Evolutionary conservation across 2,113 vertebrate species (phyloP).

Genomic region (Dicaeum eximium): DNA sequence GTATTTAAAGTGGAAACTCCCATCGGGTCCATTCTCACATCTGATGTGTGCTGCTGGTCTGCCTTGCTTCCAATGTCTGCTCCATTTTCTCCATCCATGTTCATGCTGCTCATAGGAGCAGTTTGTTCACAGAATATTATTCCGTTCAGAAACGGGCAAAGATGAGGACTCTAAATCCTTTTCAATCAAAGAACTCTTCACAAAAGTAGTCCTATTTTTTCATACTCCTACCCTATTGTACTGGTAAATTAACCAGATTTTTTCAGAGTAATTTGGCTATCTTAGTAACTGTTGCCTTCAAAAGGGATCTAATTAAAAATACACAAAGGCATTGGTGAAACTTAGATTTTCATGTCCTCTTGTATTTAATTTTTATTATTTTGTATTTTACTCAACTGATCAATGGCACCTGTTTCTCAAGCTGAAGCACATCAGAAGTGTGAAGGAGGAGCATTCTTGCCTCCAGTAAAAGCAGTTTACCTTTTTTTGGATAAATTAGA

Average conservation of each 20-base stretch:
- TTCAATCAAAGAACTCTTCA: not conserved
- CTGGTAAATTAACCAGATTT: not conserved
- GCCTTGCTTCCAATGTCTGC: not conserved
- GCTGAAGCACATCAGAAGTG: not conserved
- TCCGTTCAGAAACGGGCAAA: not conserved
- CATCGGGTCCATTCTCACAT: not conserved
- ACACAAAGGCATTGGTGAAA: not conserved
- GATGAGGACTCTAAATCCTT: not conserved
- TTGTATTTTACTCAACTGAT: not conserved
- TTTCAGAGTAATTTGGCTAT: not conserved
- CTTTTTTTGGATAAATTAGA: not conserved
- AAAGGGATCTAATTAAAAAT: not conserved
- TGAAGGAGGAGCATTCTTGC: not conserved
- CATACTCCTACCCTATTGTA: not conserved
- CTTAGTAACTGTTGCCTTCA: not conserved
- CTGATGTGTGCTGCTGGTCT: not conserved
- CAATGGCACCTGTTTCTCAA: not conserved
- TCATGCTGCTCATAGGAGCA: not conserved
- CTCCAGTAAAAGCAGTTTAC: not conserved
- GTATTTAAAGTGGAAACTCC: not conserved
- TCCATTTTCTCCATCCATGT: not conserved
- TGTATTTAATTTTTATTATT: not conserved
- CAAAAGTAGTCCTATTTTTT: not conserved
- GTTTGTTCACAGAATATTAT: not conserved
- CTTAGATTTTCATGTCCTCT: not conserved